Conservation (phyloP, 2,113 vertebrate species). For the Vulpes ferrilata region DNA sequence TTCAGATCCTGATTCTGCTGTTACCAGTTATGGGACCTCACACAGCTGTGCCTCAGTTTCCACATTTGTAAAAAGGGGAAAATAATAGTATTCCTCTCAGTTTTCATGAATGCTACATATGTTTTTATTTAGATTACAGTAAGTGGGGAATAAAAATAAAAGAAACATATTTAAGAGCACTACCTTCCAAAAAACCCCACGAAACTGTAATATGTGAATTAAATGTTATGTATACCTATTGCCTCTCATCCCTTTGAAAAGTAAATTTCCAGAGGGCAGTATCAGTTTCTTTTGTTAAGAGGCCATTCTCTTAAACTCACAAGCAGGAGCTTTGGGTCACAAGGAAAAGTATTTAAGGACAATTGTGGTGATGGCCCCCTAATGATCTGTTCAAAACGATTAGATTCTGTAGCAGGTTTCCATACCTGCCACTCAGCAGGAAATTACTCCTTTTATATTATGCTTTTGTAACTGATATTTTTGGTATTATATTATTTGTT, state of each 20-base stretch:
- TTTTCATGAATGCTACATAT: background rate
- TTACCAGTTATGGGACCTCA: background rate
- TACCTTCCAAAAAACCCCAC: background rate
- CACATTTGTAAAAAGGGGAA: background rate
- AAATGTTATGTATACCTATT: background rate
- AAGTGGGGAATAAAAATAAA: background rate
- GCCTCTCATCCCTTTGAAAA: conserved; percentile 4
- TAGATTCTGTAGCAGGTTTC: conserved; percentile 53
- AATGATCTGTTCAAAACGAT: background rate
- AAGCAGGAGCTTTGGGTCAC: conserved; percentile 24
- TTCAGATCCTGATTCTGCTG: background rate
- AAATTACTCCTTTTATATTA: conserved; percentile 78
- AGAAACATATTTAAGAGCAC: background rate
- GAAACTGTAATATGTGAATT: background rate
- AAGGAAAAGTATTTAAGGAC: conserved; percentile 67
- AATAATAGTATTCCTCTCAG: background rate
- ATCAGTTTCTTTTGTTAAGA: background rate
- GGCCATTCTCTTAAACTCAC: conserved; percentile 12
- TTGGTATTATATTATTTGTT: conserved; percentile 63
- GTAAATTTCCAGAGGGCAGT: background rate
- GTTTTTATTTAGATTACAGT: background rate
- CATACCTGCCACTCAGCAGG: conserved; percentile 54
- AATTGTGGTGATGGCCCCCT: conserved; percentile 10
- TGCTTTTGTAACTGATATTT: conserved; percentile 59
- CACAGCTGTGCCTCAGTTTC: background rate